These are phyloP conservation scores for Xylocampa areola DNA, from an alignment of 2,888 invertebrate genomes.

Conservation along the genomic window DNA sequence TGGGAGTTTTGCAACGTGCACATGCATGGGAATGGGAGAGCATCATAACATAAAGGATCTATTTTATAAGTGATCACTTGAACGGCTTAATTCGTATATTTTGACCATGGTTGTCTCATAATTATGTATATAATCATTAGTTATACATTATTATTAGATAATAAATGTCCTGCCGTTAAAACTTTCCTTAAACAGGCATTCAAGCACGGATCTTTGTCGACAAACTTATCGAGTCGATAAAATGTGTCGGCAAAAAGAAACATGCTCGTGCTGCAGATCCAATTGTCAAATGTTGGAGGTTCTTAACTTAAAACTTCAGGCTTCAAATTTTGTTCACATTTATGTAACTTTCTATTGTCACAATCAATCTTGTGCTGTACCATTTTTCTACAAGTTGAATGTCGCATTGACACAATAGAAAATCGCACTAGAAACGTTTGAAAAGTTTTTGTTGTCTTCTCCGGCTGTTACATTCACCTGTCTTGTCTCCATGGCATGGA, in stretches of 20 bases:
- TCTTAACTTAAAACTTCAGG: neutral
- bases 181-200: too few species aligned
- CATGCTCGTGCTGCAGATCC: too few species aligned
- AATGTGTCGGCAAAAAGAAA: too few species aligned
- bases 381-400: constrained; percentile 64
- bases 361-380: constrained; percentile 58
- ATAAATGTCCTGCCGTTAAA: too few species aligned
- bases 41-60: constrained; percentile 3
- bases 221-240: too few species aligned
- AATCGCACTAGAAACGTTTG: constrained; percentile 80
- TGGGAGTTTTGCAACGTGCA: constrained; percentile 50
- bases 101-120: too few species aligned
- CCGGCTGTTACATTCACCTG: constrained; percentile 85
- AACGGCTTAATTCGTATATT: too few species aligned
- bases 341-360: constrained; percentile 38
- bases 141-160: too few species aligned
- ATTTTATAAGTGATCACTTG: neutral
- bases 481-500: constrained; percentile 72
- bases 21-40: constrained; percentile 30
- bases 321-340: constrained; percentile 11
- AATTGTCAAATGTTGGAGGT: neutral
- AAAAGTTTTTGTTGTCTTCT: constrained; percentile 84
- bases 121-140: too few species aligned
- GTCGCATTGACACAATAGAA: constrained; percentile 72
- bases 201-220: too few species aligned